Evolutionary conservation across 1,140 invertebrate genomes (phyloP).

Genomic region (Rhagoletis zephyria): DNA sequence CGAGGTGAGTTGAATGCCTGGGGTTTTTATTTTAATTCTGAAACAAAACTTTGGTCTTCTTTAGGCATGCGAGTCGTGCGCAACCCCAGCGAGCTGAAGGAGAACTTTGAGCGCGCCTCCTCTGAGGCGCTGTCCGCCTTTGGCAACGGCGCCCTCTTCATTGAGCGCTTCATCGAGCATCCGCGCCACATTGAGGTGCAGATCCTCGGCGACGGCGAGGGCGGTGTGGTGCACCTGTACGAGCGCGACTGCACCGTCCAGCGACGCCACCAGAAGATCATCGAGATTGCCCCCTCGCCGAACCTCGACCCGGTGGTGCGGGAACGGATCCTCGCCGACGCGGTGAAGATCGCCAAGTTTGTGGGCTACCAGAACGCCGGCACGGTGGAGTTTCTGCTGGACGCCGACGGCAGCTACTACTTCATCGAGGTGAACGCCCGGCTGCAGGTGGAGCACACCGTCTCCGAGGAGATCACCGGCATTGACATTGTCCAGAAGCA

Average conservation of each 20-base stretch:
- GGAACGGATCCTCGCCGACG: constrained; percentile 90
- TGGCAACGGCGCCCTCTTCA: constrained; percentile 98
- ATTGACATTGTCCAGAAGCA: constrained; percentile 98
- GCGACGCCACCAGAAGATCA: constrained; percentile 96
- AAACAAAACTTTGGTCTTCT: too few species aligned
- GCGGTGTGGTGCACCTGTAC: constrained; percentile 96
- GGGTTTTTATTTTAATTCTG: too few species aligned
- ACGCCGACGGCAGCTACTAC: constrained; percentile 93
- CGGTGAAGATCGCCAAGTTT: constrained; percentile 89
- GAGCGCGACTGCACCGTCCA: constrained; percentile 99
- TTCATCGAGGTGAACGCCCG: constrained; percentile 99
- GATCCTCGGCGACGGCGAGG: constrained; percentile 92
- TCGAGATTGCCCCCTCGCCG: constrained; percentile 98
- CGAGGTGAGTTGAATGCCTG: too few species aligned
- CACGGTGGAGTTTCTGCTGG: constrained; percentile 97
- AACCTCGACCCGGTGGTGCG: constrained; percentile 85
- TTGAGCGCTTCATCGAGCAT: constrained; percentile 98
- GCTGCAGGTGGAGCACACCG: constrained; percentile 99
- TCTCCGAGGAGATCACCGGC: constrained; percentile 99
- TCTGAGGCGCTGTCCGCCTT: constrained; percentile 97
- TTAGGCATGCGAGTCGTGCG: constrained; percentile 98
- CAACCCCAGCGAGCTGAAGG: constrained; percentile 92
- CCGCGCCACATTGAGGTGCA: constrained; percentile 99
- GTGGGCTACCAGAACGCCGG: constrained; percentile 98
- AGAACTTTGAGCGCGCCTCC: constrained; percentile 91